Evolutionary conservation across 2,113 vertebrate genomes (phyloP).

Genomic region (Holacanthus passer): DNA sequence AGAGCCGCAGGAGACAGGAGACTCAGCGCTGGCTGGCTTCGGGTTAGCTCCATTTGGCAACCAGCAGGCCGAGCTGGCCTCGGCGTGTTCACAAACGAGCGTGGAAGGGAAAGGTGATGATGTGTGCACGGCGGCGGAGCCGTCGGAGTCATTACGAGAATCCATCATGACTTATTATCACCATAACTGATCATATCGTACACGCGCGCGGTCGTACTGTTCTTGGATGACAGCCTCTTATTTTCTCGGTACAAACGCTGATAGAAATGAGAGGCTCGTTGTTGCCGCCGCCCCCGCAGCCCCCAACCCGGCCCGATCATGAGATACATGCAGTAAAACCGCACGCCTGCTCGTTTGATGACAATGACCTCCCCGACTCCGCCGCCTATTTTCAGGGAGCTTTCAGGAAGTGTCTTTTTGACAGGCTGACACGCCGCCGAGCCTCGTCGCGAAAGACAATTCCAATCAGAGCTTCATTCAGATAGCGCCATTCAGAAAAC

Average conservation of each 20-base stretch:
- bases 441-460: conserved; percentile 62
- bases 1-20: conserved; percentile 67
- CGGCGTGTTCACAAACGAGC: conserved; percentile 60
- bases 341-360: conserved; percentile 60
- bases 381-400: conserved; percentile 51
- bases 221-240: conserved; percentile 69
- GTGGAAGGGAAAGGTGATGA: conserved; percentile 62
- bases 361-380: conserved; percentile 60
- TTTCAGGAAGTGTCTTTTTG: conserved; percentile 64
- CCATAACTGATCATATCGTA: conserved; percentile 55
- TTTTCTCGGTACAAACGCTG: conserved; percentile 48
- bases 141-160: conserved; percentile 63
- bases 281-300: conserved; percentile 22
- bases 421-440: conserved; percentile 55
- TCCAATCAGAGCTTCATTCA: conserved; percentile 76
- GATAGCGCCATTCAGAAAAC: conserved; percentile 73
- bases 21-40: conserved; percentile 67
- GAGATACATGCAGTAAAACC: conserved; percentile 55
- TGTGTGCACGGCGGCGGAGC: conserved; percentile 43
- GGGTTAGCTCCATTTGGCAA: conserved; percentile 72
- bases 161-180: conserved; percentile 72
- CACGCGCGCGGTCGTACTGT: conserved; percentile 11
- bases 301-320: conserved; percentile 42
- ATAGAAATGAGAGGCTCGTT: conserved; percentile 68
- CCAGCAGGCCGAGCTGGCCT: conserved; percentile 63